Conservation (phyloP, 1,140 invertebrate species). For the Potamilus streckersoni region DNA sequence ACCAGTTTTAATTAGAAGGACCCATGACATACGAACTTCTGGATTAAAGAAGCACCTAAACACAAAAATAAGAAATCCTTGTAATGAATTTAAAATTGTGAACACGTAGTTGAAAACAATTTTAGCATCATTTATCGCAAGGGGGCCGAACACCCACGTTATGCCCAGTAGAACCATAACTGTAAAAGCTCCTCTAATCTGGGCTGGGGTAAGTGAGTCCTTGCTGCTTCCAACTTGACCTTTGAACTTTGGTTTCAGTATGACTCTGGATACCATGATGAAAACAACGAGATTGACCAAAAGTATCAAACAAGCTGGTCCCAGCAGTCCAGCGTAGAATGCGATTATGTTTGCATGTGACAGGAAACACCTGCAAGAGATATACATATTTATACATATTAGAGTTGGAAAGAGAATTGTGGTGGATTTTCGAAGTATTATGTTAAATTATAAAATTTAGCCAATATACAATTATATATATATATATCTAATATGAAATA, state of each 20-base stretch:
- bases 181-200: slow-evolving; percentile 71
- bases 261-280: slow-evolving; percentile 68
- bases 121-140: slow-evolving; percentile 69
- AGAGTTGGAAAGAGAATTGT: not conserved
- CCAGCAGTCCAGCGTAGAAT: slow-evolving; percentile 68
- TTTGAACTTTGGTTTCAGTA: slow-evolving; percentile 65
- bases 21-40: slow-evolving; percentile 69
- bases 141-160: slow-evolving; percentile 72
- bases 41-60: slow-evolving; percentile 71
- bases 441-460: not conserved
- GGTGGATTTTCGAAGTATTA: too few species aligned
- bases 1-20: slow-evolving; percentile 66
- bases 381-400: not conserved
- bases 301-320: slow-evolving; percentile 69
- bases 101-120: slow-evolving; percentile 71
- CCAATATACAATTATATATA: too few species aligned
- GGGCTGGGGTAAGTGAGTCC: slow-evolving; percentile 53
- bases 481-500: too few species aligned
- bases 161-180: slow-evolving; percentile 72
- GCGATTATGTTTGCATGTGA: slow-evolving; percentile 60
- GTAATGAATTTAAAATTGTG: slow-evolving; percentile 70
- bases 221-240: slow-evolving; percentile 35
- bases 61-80: slow-evolving; percentile 72
- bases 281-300: slow-evolving; percentile 70
- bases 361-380: slow-evolving; percentile 65